These are phyloP conservation scores for Protophormia terraenovae DNA, from an alignment of 2,888 invertebrate species.

Conservation along the genomic window DNA sequence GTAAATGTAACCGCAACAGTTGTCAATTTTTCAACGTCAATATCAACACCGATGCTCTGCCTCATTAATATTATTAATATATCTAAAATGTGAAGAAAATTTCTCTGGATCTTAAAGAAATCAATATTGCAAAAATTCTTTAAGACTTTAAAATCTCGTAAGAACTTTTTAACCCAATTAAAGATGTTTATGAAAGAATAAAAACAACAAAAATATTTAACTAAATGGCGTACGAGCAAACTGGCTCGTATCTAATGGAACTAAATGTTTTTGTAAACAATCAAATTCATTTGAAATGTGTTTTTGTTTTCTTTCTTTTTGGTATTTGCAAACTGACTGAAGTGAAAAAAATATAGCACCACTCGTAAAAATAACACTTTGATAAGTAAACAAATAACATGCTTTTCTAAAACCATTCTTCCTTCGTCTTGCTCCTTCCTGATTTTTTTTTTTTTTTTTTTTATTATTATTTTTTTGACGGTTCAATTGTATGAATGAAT, in stretches of 20 bases:
- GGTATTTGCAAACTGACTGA: conserved; percentile 23
- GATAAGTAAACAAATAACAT: conserved; percentile 50
- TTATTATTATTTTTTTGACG: too few relatives aligned
- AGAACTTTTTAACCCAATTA: not conserved
- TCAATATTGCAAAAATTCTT: too few relatives aligned
- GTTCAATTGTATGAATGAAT: conserved; percentile 17
- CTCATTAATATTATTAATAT: too few relatives aligned
- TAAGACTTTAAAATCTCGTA: not conserved
- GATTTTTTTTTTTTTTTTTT: not conserved
- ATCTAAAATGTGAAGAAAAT: too few relatives aligned
- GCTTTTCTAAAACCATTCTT: not conserved
- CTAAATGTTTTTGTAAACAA: conserved; percentile 35
- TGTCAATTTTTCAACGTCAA: too few relatives aligned
- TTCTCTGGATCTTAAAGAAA: too few relatives aligned
- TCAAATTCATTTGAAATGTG: conserved; percentile 27
- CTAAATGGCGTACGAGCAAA: not conserved
- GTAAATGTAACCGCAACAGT: too few relatives aligned
- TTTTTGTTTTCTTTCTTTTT: conserved; percentile 46
- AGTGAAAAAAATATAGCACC: conserved; percentile 14
- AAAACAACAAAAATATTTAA: not conserved
- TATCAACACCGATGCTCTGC: too few relatives aligned
- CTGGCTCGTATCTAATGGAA: conserved; percentile 14
- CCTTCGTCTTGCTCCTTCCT: not conserved
- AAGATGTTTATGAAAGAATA: not conserved
- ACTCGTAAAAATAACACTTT: conserved; percentile 23